Conservation (phyloP, 2,888 invertebrate species). For the Electrophaes corylata region DNA sequence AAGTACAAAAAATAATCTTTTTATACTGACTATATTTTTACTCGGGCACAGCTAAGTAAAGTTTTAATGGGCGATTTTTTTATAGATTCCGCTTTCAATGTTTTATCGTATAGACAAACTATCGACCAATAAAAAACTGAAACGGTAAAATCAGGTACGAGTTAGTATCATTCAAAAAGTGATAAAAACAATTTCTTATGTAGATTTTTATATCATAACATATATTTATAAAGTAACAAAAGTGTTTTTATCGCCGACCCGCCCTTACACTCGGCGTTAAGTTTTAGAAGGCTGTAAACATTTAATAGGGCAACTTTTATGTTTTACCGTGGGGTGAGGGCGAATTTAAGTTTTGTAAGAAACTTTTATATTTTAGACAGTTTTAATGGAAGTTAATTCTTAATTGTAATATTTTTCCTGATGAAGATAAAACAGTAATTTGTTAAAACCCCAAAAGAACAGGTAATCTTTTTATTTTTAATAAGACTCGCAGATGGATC, state of each 20-base stretch:
- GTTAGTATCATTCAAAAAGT: constrained; percentile 34
- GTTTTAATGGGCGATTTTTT: constrained; percentile 2
- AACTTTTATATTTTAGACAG: constrained; percentile 22
- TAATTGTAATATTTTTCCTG: constrained; percentile 2
- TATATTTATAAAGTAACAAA: constrained; percentile 50
- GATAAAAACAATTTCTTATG: constrained; percentile 42
- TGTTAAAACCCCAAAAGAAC: no score
- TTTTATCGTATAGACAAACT: constrained; percentile 14
- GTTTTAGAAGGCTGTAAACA: constrained; percentile 68
- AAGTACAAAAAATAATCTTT: no score
- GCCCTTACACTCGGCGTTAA: constrained; percentile 50
- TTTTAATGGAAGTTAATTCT: constrained; percentile 7
- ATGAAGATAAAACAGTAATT: background rate
- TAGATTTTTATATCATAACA: constrained; percentile 41
- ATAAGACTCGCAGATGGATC: no score
- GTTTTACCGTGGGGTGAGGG: constrained; percentile 52
- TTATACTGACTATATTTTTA: background rate
- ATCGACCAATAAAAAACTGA: constrained; percentile 24
- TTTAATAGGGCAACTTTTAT: constrained; percentile 79
- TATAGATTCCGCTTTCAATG: background rate
- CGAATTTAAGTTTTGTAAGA: constrained; percentile 43
- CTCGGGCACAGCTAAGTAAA: background rate
- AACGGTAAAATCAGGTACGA: constrained; percentile 33
- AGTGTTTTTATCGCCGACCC: constrained; percentile 50
- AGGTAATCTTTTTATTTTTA: no score